phyloP scores from a whole-genome alignment of 2,888 invertebrate species.

The Idaea aversata region DNA sequence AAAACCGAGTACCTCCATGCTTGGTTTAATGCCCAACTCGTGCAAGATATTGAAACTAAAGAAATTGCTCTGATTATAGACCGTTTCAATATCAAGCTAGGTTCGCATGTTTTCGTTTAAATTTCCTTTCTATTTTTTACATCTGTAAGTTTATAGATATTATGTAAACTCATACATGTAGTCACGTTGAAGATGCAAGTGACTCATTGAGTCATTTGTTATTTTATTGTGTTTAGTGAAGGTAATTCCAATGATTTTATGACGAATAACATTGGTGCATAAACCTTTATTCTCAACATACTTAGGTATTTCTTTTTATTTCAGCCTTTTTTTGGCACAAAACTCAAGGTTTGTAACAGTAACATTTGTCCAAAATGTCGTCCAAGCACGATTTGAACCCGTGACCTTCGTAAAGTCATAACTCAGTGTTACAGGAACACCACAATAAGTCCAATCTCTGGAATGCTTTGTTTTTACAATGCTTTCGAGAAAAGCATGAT shows the following conservation, averaged over 20 bases:
- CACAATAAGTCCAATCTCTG: too few relatives aligned
- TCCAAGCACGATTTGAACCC: too few relatives aligned
- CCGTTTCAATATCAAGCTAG: background rate
- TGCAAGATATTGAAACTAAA: too few relatives aligned
- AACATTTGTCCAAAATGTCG: too few relatives aligned
- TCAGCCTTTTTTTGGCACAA: too few relatives aligned
- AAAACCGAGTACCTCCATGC: too few relatives aligned
- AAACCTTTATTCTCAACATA: background rate
- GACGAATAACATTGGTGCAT: background rate
- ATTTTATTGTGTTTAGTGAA: slow-evolving; percentile 5
- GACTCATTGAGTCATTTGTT: background rate
- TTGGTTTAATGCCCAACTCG: too few relatives aligned
- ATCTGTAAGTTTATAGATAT: background rate
- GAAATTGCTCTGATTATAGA: background rate
- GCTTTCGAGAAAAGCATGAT: background rate
- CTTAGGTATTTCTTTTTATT: background rate
- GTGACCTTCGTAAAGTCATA: too few relatives aligned
- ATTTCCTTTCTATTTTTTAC: background rate
- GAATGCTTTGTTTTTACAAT: background rate
- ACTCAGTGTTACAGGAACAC: too few relatives aligned
- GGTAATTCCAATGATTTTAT: background rate
- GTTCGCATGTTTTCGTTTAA: background rate
- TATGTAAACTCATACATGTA: background rate
- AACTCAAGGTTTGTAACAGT: too few relatives aligned
- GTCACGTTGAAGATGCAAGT: background rate